A percentile compares a stretch with the other conserved stretches of the same genome.
These are phyloP conservation scores for Eudasyphora cyanicolor DNA, from an alignment of 2,888 invertebrate species.

Conservation along the genomic window DNA sequence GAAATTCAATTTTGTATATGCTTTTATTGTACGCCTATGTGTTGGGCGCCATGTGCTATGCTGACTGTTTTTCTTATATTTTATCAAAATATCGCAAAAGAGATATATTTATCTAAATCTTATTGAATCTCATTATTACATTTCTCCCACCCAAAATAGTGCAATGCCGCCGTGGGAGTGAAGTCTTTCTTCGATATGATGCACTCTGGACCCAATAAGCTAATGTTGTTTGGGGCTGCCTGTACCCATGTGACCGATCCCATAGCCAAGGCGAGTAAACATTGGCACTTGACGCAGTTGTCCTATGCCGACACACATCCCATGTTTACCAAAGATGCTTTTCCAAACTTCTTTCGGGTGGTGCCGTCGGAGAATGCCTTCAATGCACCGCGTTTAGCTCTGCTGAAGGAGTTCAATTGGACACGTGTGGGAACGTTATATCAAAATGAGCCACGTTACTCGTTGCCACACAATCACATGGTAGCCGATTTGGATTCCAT, in stretches of 20 bases:
- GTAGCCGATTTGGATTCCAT: conserved; percentile 91
- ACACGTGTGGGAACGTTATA: conserved; percentile 97
- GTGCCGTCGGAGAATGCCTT: conserved; percentile 98
- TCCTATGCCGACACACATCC: conserved; percentile 99
- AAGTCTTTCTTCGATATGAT: conserved; percentile 98
- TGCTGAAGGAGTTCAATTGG: conserved; percentile 97
- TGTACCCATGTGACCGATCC: conserved; percentile 98
- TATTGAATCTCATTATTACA: not conserved
- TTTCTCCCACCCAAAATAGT: conserved; percentile 82
- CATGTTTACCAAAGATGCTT: conserved; percentile 95
- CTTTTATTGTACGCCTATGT: not conserved
- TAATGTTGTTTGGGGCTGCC: conserved; percentile 97
- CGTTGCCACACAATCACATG: conserved; percentile 93
- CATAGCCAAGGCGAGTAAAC: conserved; percentile 97
- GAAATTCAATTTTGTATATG: too few relatives aligned
- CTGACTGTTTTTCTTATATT: not conserved
- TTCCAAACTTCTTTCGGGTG: conserved; percentile 97
- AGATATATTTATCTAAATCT: not conserved
- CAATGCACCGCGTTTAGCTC: conserved; percentile 93
- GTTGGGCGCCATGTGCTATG: too few relatives aligned
- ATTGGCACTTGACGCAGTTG: conserved; percentile 97
- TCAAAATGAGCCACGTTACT: conserved; percentile 96
- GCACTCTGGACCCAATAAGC: conserved; percentile 94
- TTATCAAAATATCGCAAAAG: not conserved
- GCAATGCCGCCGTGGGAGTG: conserved; percentile 95